These are phyloP conservation scores for Leptinotarsa defecta DNA, from an alignment of 1,140 invertebrate species.

Conservation along the genomic window DNA sequence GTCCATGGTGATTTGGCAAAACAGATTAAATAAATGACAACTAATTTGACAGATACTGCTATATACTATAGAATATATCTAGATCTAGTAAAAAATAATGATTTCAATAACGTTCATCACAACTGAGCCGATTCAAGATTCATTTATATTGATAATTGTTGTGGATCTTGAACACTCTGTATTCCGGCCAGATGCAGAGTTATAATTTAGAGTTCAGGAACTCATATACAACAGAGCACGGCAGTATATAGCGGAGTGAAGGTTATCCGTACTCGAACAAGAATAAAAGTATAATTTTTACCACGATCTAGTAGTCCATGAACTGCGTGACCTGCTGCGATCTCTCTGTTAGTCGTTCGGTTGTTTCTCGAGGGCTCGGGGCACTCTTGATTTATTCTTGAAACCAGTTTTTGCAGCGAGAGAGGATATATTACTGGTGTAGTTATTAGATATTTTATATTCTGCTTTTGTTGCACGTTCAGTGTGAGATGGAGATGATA, in stretches of 20 bases:
- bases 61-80: no score
- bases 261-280: constrained; percentile 17
- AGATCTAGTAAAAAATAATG: no score
- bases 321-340: constrained; percentile 48
- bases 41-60: no score
- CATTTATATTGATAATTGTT: no score
- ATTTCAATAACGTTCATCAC: not conserved
- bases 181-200: not conserved
- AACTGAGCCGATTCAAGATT: not conserved
- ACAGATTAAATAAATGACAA: no score
- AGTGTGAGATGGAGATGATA: constrained; percentile 28
- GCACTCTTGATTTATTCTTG: constrained; percentile 29
- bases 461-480: constrained; percentile 33
- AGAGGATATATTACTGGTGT: constrained; percentile 27
- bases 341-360: constrained; percentile 42
- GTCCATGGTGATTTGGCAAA: no score
- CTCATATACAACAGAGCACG: not conserved
- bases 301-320: constrained; percentile 48
- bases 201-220: constrained; percentile 1
- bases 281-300: constrained; percentile 49
- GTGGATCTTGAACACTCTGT: not conserved
- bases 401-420: constrained; percentile 43
- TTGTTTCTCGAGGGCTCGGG: constrained; percentile 39
- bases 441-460: constrained; percentile 39
- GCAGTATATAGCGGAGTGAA: constrained; percentile 12